Evolutionary conservation across 2,797 vertebrate species (phyloP).

Genomic region (Chromobotia macracanthus): DNA sequence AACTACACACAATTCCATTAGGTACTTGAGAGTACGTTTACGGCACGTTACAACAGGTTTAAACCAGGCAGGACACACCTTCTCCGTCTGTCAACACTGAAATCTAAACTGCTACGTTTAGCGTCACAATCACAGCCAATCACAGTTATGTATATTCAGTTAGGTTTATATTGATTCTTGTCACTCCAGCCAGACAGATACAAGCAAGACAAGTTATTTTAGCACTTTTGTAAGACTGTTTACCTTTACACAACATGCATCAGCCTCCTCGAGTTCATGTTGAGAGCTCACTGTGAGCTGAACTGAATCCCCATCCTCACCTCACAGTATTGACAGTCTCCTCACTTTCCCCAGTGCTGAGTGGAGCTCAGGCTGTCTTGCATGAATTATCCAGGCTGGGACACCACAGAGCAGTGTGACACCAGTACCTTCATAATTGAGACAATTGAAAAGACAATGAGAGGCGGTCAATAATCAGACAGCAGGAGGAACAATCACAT

Average conservation of each 20-base stretch:
- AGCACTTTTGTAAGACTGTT: constrained; percentile 18
- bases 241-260: constrained; percentile 30
- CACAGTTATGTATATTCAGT: no score
- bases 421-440: constrained; percentile 84
- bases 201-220: not conserved
- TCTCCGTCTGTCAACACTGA: not conserved
- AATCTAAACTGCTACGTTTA: not conserved
- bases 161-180: no score
- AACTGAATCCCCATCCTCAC: constrained; percentile 62
- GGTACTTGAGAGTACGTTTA: not conserved
- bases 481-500: constrained; percentile 76
- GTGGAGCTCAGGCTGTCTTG: constrained; percentile 75
- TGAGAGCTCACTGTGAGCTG: constrained; percentile 22
- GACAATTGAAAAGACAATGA: constrained; percentile 85
- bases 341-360: constrained; percentile 77
- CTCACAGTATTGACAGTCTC: constrained; percentile 80
- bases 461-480: constrained; percentile 84
- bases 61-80: no score
- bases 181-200: no score
- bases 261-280: constrained; percentile 45
- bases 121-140: no score
- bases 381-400: constrained; percentile 82
- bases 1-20: not conserved
- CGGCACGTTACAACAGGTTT: no score
- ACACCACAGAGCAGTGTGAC: constrained; percentile 78